Evolutionary conservation across 2,113 vertebrate genomes (phyloP).

Genomic region (Caranx melampygus): DNA sequence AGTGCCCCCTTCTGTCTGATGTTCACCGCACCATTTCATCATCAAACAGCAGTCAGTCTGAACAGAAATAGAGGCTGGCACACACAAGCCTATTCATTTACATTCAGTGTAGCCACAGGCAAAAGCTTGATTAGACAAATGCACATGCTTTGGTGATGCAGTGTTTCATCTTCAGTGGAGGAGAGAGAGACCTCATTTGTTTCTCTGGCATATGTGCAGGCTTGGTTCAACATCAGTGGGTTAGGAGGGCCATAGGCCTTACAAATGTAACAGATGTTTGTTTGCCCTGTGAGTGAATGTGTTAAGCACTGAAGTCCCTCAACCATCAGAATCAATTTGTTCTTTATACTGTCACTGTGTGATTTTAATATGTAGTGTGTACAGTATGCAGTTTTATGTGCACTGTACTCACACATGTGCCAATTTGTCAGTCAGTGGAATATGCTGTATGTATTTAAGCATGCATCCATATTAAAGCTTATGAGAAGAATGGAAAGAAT

Average conservation of each 20-base stretch:
- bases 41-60: slow-evolving; percentile 65
- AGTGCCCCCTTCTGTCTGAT: slow-evolving; percentile 90
- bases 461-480: neutral
- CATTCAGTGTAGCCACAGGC: slow-evolving; percentile 74
- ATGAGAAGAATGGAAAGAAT: neutral
- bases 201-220: slow-evolving; percentile 66
- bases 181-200: slow-evolving; percentile 76
- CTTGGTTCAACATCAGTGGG: slow-evolving; percentile 79
- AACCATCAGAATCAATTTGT: slow-evolving; percentile 72
- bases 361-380: slow-evolving; percentile 52
- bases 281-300: slow-evolving; percentile 72
- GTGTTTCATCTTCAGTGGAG: slow-evolving; percentile 82
- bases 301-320: slow-evolving; percentile 55
- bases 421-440: slow-evolving; percentile 11
- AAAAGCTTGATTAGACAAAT: slow-evolving; percentile 82
- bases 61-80: slow-evolving; percentile 78
- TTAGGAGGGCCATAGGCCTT: slow-evolving; percentile 76
- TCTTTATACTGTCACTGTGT: slow-evolving; percentile 43
- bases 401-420: slow-evolving; percentile 21
- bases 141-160: slow-evolving; percentile 80
- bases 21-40: slow-evolving; percentile 62
- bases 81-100: slow-evolving; percentile 76
- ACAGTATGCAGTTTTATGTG: slow-evolving; percentile 23
- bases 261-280: slow-evolving; percentile 78
- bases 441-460: neutral